Percentiles rank a stretch among this genome's conserved stretches.
Evolutionary conservation across 1,140 invertebrate species (phyloP).

Genomic region (Plutomurus gul): DNA sequence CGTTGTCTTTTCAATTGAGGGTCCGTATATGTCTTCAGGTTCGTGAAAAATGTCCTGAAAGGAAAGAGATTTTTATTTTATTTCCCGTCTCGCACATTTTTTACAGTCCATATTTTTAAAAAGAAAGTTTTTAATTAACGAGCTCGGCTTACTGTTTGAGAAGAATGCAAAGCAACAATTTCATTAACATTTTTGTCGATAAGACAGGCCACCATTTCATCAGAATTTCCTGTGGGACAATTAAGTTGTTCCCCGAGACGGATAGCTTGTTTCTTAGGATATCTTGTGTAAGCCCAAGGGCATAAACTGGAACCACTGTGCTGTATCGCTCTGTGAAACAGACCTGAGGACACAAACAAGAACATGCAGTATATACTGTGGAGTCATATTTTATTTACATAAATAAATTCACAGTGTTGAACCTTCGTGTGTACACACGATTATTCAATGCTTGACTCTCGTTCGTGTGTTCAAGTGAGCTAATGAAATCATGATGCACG

Average conservation of each 20-base stretch:
- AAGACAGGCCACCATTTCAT: conserved; percentile 55
- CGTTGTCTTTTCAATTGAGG: conserved; percentile 23
- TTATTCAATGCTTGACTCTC: too few relatives aligned
- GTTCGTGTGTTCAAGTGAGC: too few relatives aligned
- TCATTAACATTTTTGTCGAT: conserved; percentile 48
- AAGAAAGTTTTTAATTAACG: too few relatives aligned
- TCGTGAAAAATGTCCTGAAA: conserved; percentile 17
- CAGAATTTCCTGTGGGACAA: conserved; percentile 65
- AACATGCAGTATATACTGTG: neutral
- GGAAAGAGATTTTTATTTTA: too few relatives aligned
- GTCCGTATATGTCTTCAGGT: conserved; percentile 9
- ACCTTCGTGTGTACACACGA: too few relatives aligned
- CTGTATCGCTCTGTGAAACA: conserved; percentile 33
- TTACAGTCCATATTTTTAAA: too few relatives aligned
- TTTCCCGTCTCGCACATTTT: too few relatives aligned
- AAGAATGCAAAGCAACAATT: neutral
- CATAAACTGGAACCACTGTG: conserved; percentile 66
- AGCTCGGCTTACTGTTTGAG: neutral
- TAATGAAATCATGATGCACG: too few relatives aligned
- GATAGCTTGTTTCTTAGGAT: conserved; percentile 66
- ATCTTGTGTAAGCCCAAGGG: conserved; percentile 72
- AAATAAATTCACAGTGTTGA: too few relatives aligned
- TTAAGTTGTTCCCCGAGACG: conserved; percentile 64
- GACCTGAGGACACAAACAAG: neutral
- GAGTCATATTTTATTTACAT: neutral